Evolutionary conservation across 92 coral and sea anemone species (phyloP), one percentile per base, ranked within the genome.

Genomic region (Virgularia gustaviana): DNA sequence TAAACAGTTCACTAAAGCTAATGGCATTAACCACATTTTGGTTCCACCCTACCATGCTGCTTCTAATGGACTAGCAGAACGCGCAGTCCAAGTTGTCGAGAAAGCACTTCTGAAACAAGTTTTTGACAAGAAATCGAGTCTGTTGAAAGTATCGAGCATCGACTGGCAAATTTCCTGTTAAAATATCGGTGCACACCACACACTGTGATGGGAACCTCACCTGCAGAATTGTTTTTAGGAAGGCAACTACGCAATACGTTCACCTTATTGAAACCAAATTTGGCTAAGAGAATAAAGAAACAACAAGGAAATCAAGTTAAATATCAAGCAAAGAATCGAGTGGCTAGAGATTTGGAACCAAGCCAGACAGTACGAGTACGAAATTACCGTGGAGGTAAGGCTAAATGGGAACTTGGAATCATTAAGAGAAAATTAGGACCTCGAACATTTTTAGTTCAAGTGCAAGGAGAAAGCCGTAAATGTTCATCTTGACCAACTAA

Each of bases 401-500:
- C 58, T 57, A 74, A 74, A 67, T 80, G 85, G 82, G 52, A 33
- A 1, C 78, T 56, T 1, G 82, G 85, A 9, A 67, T 36, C 12
- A 71, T 77, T 34, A 35, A 57, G 20, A 8, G 70, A 47, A 18
- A 70, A 36, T 24, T 78, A 67, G 75, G 83, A 42, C 83, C 78
- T 30, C 59, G 79, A 15, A 58, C 79, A 35, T 65, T 64, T 39
- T 73, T 68, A 55, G 75, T 79, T n/a, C n/a, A n/a, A n/a, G n/a
- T n/a, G n/a, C n/a, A n/a, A n/a, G n/a, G n/a, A n/a, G n/a, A n/a
- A n/a, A 34, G 56, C 63, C 49, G 82, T 75, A 3, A 79, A 81
- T 75, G 82, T 66, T 1, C 88, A 80, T 68, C 65, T 81, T 37
- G 82, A 84, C 70, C 86, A 81, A 52, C 61, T 78, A 43, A 60